Percentiles rank a stretch among this genome's conserved stretches.
Evolutionary conservation across 1,140 invertebrate species (phyloP).

Genomic region (Hycleus phaleratus): DNA sequence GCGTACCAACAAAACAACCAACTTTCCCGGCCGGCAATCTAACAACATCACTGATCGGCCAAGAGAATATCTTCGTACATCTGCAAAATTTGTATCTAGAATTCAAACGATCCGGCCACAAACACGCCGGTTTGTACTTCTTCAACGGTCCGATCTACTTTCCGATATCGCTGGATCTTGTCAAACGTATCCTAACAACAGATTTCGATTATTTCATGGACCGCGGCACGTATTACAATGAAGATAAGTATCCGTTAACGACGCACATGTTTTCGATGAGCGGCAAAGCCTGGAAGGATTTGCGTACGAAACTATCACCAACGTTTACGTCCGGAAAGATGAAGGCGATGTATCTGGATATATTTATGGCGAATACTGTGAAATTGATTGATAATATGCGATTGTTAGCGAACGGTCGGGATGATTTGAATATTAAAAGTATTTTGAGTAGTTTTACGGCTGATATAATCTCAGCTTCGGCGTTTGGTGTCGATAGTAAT

Average conservation of each 20-base stretch:
- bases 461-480: constrained; percentile 39
- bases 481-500: constrained; percentile 42
- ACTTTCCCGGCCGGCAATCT: constrained; percentile 12
- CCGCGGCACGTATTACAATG: constrained; percentile 39
- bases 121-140: too few relatives aligned
- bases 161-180: constrained; percentile 36
- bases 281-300: constrained; percentile 42
- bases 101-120: too few relatives aligned
- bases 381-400: too few relatives aligned
- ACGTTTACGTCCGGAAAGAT: constrained; percentile 45
- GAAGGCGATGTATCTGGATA: constrained; percentile 38
- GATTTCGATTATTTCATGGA: constrained; percentile 46
- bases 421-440: constrained; percentile 28
- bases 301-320: constrained; percentile 41
- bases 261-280: constrained; percentile 42
- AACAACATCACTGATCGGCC: background rate
- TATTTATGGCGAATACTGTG: background rate
- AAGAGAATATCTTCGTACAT: background rate
- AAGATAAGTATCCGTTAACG: constrained; percentile 41
- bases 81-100: too few relatives aligned
- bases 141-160: too few relatives aligned
- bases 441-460: constrained; percentile 22
- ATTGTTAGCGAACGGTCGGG: background rate
- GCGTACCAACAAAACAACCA: constrained; percentile 14
- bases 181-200: constrained; percentile 43